These are phyloP conservation scores for Phengaris alcon DNA, from an alignment of 2,888 invertebrate genomes.

Conservation along the genomic window DNA sequence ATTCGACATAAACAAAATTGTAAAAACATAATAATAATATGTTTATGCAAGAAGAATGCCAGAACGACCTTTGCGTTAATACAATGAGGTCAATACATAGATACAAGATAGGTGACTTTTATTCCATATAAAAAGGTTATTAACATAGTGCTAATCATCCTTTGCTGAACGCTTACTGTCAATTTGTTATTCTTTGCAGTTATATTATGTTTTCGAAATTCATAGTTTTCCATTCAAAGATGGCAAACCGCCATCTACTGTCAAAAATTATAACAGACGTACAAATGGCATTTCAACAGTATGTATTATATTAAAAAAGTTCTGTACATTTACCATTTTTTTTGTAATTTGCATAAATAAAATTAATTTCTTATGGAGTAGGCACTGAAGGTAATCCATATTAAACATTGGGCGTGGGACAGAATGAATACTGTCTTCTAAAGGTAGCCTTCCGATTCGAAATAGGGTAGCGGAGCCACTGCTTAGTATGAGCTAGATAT, in stretches of 20 bases:
- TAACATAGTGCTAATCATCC: constrained; percentile 24
- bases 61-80: constrained; percentile 8
- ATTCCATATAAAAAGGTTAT: constrained; percentile 19
- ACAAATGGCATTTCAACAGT: too few relatives aligned
- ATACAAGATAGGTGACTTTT: constrained; percentile 23
- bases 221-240: too few relatives aligned
- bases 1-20: not conserved
- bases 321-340: not conserved
- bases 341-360: constrained; percentile 4
- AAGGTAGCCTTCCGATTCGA: not conserved
- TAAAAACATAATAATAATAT: not conserved
- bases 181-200: not conserved
- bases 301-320: too few relatives aligned
- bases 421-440: not conserved
- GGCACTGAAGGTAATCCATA: not conserved
- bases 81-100: constrained; percentile 18
- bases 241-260: too few relatives aligned
- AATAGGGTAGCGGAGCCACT: too few relatives aligned
- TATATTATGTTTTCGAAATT: not conserved
- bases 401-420: not conserved
- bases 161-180: not conserved
- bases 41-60: constrained; percentile 8
- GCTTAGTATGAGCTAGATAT: too few relatives aligned
- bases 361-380: not conserved
- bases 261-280: too few relatives aligned